These are phyloP conservation scores for Solenopsis invicta DNA, from an alignment of 1,140 invertebrate species.

Conservation along the genomic window DNA sequence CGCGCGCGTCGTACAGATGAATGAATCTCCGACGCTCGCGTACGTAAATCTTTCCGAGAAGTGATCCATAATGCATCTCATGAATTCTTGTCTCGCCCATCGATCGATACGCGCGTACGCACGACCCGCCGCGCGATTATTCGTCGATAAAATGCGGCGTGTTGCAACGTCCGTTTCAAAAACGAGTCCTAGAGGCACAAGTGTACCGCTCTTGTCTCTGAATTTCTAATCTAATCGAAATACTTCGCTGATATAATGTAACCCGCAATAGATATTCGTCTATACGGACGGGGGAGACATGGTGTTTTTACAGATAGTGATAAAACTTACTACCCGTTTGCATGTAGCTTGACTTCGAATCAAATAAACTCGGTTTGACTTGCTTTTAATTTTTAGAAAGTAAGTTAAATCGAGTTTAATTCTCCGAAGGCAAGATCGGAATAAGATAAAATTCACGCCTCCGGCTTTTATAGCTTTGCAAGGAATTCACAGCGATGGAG, in stretches of 20 bases:
- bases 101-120: background rate
- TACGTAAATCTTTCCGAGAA: conserved; percentile 41
- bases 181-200: background rate
- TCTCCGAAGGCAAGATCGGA: no score
- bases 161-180: background rate
- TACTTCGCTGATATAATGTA: background rate
- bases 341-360: no score
- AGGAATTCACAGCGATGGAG: no score
- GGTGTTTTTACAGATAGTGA: background rate
- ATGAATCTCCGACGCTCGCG: conserved; percentile 26
- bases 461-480: no score
- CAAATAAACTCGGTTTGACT: no score
- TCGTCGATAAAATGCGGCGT: background rate
- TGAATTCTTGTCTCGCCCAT: background rate
- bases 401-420: no score
- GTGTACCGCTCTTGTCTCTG: background rate
- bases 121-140: background rate
- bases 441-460: no score
- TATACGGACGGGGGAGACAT: background rate
- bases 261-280: background rate
- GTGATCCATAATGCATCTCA: conserved; percentile 27
- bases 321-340: no score
- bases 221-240: background rate
- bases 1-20: conserved; percentile 17
- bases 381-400: no score